Base-by-base conservation (phyloP, 2,888 invertebrate genomes). In the Drosophila koepferae region DNA sequence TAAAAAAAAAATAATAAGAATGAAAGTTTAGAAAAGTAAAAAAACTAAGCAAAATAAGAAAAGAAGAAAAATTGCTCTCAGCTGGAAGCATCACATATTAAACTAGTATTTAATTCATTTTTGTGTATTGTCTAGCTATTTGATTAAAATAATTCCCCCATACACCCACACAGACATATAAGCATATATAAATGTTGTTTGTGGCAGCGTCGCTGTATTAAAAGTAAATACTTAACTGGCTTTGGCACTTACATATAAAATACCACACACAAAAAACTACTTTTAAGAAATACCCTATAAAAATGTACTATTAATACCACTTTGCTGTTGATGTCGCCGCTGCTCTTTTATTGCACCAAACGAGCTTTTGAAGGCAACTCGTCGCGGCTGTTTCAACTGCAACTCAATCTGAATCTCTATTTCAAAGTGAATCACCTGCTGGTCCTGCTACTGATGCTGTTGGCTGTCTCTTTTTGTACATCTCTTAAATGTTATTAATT, bases 111-210 rank as follows among this genome's bases (percentile, higher is more conserved):
- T 23, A 10, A 38, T 16, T 40, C 8, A 28, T 18, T 31, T 41
- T 31, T 44, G 12, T 43, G 6, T 36, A 7, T 20, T 56, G 41
- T 74, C 36, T 51, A 68, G 36, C 6, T 61, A 53, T 61, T 40
- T 53, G 43, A n/a, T 34, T 16, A 8, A 41, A n/a, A 41, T 1
- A 41, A 8, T 3, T 14, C 34, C 2, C 38, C 54, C 40, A 10
- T 14, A 40, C 46, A 40, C 56, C 18, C 18, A 46, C 49, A 23
- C 55, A 59, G 16, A 66, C 61, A 36, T 53, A 63, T 36, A 43
- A 54, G 67, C 86, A 88, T 81, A 88, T 55, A 74, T 83, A 83
- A 88, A 74, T 88, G 84, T 85, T 88, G 88, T 80, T 76, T 80
- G 72, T 85, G 85, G 72, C 77, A 58, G 60, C 20, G 40, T 5